Evolutionary conservation across 92 coral and sea anemone species (phyloP), one percentile per base, ranked within the genome.

Genomic region (Blastomussa wellsi): DNA sequence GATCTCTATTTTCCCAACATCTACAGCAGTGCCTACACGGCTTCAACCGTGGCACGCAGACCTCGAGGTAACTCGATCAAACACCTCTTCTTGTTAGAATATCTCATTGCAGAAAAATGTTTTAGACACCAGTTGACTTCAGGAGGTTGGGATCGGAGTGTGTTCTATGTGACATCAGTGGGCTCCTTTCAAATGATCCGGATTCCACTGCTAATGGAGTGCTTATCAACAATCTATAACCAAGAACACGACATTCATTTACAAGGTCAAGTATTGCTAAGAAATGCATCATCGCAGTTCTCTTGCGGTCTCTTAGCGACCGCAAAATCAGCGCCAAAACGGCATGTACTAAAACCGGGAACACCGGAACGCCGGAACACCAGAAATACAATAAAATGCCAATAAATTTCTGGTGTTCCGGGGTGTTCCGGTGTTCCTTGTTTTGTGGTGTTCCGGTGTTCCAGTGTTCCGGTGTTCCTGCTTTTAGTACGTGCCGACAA

Each of bases 81-180:
- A 7, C 29, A 20, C n/a, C 44, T 70, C 26, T 70, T 70, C 74
- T 37, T 44, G 29, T 19, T 38, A 28, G 47, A 29, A 47, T 17
- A 19, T 24, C 1, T 77, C 67, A 35, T 13, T 37, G 48, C 36
- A 69, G 48, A 19, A 24, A 17, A 35, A 19, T 17, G 22, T 51
- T 53, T 51, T 44, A 85, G 7, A 90, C 89, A 59, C 89, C 83
- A 51, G 90, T 76, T 28, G 93, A 86, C 52, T 68, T 66, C 15
- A 74, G 73, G 64, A 91, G 72, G 78, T 81, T 82, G 12, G 94
- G 82, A 36, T 80, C 86, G 19, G 94, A 91, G 77, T 81, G 86
- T 1, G 92, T 88, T 70, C 92, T 88, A 72, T 84, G 82, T 57
- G 87, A 59, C 33, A 83, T 8, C 29, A 13, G 33, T 19, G 80